A percentile compares a stretch with the other conserved stretches of the same genome.
Conservation (phyloP, 1,140 invertebrate genomes). For the Carcinoscorpius rotundicauda region DNA sequence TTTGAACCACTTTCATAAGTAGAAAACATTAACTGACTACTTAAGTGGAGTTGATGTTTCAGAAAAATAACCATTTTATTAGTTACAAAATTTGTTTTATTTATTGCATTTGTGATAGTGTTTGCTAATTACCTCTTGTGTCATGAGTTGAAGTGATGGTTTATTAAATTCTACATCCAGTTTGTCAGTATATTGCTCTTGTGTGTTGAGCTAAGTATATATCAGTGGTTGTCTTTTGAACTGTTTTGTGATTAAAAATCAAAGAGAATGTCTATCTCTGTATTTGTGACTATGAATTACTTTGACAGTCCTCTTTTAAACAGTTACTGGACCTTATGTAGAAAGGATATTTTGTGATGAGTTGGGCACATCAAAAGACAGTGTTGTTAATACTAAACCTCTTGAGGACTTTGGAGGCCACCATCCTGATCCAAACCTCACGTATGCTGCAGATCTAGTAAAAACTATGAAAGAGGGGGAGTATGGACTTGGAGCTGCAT, state of each 20-base stretch:
- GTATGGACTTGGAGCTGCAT: slow-evolving; percentile 92
- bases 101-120: no score
- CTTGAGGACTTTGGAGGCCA: slow-evolving; percentile 90
- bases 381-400: slow-evolving; percentile 56
- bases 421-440: slow-evolving; percentile 98
- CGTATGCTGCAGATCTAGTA: slow-evolving; percentile 82
- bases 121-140: no score
- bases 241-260: not conserved
- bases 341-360: slow-evolving; percentile 76
- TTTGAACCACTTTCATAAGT: no score
- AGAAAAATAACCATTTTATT: no score
- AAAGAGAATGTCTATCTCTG: not conserved
- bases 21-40: no score
- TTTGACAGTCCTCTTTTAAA: slow-evolving; percentile 25
- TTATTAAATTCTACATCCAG: no score
- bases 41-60: no score
- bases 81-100: no score
- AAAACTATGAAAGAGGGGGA: slow-evolving; percentile 58
- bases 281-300: slow-evolving; percentile 1
- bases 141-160: no score
- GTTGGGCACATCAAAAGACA: slow-evolving; percentile 54
- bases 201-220: no score
- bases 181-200: no score
- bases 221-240: slow-evolving; percentile 4
- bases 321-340: slow-evolving; percentile 94